A percentile compares a stretch with the other conserved stretches of the same genome.
Conservation (phyloP, 23 tunicate genomes). For the Pegea sp. region DNA sequence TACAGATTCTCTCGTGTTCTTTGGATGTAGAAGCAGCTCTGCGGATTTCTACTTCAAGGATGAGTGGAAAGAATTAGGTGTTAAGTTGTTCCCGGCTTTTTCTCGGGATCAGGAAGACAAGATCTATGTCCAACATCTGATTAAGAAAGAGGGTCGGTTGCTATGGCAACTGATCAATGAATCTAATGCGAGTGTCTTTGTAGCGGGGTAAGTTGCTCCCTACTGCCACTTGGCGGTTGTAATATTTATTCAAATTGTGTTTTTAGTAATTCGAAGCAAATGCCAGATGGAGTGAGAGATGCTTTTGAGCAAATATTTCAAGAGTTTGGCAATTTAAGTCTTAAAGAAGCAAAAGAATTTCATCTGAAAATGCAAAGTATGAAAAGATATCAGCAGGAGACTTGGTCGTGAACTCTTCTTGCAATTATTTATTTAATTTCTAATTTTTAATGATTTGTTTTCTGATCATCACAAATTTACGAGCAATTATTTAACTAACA, state of each 20-base stretch:
- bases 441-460: no score
- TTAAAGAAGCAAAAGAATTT: slow-evolving; percentile 23
- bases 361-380: slow-evolving; percentile 19
- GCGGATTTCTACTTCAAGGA: slow-evolving; percentile 79
- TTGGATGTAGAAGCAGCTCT: slow-evolving; percentile 53
- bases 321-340: slow-evolving; percentile 42
- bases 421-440: no score
- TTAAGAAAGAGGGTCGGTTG: slow-evolving; percentile 14
- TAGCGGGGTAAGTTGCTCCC: slow-evolving; percentile 81
- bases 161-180: slow-evolving; percentile 29
- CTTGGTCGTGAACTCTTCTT: slow-evolving; percentile 84
- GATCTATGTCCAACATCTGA: slow-evolving; percentile 73
- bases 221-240: no score
- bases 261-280: slow-evolving; percentile 64
- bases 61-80: slow-evolving; percentile 38
- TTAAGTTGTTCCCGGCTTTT: slow-evolving; percentile 49
- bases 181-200: slow-evolving; percentile 20
- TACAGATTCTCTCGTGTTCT: slow-evolving; percentile 34
- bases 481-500: no score
- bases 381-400: slow-evolving; percentile 80
- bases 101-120: slow-evolving; percentile 79
- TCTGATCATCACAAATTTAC: no score
- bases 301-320: slow-evolving; percentile 41
- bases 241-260: no score
- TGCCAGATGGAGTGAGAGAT: slow-evolving; percentile 82